Conservation (phyloP, 2,113 vertebrate genomes). For the Mobula hypostoma region DNA sequence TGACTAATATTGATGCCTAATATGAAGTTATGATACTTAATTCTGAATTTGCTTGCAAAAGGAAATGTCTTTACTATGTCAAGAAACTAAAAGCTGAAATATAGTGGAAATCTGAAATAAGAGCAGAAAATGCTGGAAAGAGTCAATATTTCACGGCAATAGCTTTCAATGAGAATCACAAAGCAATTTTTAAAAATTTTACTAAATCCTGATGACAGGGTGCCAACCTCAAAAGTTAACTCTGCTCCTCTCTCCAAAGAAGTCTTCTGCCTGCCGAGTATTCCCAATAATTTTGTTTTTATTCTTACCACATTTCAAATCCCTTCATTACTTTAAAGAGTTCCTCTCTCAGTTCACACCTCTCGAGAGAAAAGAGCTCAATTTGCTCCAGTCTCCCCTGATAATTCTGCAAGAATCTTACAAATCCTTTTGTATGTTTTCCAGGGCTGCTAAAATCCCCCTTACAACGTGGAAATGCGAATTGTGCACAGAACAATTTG, state of each 20-base stretch:
- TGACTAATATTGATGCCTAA: neutral
- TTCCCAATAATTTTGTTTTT: too few species aligned
- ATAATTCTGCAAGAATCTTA: neutral
- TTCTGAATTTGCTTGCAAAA: neutral
- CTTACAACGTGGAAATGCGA: neutral
- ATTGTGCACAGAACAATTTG: neutral
- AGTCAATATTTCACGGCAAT: too few species aligned
- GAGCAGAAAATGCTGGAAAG: too few species aligned
- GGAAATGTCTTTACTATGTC: neutral
- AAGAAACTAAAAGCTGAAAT: too few species aligned
- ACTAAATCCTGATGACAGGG: too few species aligned
- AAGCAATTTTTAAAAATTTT: too few species aligned
- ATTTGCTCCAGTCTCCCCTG: neutral
- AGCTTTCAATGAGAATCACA: too few species aligned
- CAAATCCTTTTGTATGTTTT: neutral
- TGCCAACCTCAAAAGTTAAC: too few species aligned
- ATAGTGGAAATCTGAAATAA: too few species aligned
- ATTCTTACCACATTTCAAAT: neutral
- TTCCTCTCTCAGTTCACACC: neutral
- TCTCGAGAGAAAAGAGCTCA: neutral
- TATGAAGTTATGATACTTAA: neutral
- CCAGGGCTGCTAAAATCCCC: neutral
- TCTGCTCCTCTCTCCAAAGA: too few species aligned
- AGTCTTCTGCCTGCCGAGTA: too few species aligned
- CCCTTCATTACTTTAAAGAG: neutral